These are phyloP conservation scores for Limnephilus rhombicus DNA, from an alignment of 2,888 invertebrate species.

Conservation along the genomic window DNA sequence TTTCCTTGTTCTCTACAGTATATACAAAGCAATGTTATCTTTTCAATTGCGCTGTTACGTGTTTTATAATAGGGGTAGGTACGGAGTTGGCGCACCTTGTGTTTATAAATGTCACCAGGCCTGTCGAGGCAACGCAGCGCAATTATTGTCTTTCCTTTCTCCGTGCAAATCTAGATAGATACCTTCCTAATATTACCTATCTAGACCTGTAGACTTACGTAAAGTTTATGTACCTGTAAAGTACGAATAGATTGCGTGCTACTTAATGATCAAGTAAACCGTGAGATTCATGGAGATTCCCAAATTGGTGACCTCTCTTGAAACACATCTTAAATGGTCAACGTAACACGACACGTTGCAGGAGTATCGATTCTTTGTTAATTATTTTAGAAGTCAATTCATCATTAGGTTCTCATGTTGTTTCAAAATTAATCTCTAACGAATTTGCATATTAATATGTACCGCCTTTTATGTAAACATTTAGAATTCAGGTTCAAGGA, in stretches of 20 bases:
- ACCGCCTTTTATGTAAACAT: background rate
- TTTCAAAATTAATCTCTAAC: background rate
- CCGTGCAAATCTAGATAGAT: background rate
- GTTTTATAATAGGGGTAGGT: constrained; percentile 30
- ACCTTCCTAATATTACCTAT: background rate
- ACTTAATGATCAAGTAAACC: background rate
- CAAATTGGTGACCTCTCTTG: background rate
- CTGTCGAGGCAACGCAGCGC: constrained; percentile 42
- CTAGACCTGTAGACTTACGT: background rate
- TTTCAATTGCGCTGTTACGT: background rate
- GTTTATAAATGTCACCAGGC: constrained; percentile 62
- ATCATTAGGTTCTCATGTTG: background rate
- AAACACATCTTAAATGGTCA: constrained; percentile 14
- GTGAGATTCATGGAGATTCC: constrained; percentile 4
- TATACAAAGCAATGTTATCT: background rate
- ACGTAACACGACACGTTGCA: background rate
- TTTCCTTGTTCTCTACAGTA: background rate
- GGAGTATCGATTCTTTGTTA: background rate
- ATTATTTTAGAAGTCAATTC: background rate
- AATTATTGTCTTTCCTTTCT: constrained; percentile 58
- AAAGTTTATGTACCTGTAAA: background rate
- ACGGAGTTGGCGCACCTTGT: constrained; percentile 22
- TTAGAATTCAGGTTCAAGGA: background rate
- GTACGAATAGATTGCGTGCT: background rate
- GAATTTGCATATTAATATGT: background rate